Percentiles rank a stretch among this genome's conserved stretches.
These are phyloP conservation scores for Oligia latruncula DNA, from an alignment of 2,888 invertebrate genomes.

Conservation along the genomic window DNA sequence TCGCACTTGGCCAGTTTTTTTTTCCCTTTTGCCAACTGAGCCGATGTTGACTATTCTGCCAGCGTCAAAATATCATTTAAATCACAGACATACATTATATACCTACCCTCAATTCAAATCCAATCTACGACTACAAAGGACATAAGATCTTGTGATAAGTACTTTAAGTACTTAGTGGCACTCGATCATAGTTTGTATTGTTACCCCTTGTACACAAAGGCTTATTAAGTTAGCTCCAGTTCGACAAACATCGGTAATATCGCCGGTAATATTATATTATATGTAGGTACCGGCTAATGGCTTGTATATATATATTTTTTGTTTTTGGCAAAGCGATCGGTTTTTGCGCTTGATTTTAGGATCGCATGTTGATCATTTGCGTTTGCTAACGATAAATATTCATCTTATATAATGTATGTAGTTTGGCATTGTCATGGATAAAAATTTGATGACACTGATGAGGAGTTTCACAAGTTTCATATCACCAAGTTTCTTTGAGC, in stretches of 20 bases:
- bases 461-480: neutral
- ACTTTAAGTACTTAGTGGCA: conserved; percentile 6
- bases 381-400: neutral
- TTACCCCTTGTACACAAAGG: conserved; percentile 15
- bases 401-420: neutral
- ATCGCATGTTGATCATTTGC: neutral
- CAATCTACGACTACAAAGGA: conserved; percentile 29
- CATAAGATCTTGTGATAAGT: conserved; percentile 21
- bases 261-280: neutral
- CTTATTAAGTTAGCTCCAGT: conserved; percentile 17
- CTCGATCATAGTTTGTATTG: conserved; percentile 19
- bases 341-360: neutral
- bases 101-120: conserved; percentile 19
- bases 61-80: neutral
- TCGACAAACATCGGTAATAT: conserved; percentile 19
- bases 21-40: no score
- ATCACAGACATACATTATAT: conserved; percentile 4
- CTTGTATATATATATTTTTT: no score
- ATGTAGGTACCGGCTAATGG: no score
- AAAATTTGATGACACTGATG: no score
- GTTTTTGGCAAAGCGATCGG: neutral
- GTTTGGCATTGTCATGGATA: neutral
- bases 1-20: no score
- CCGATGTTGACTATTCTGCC: no score
- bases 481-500: neutral